Conservation (phyloP, 2,888 invertebrate species). For the Lordiphosa fenestrarum region DNA sequence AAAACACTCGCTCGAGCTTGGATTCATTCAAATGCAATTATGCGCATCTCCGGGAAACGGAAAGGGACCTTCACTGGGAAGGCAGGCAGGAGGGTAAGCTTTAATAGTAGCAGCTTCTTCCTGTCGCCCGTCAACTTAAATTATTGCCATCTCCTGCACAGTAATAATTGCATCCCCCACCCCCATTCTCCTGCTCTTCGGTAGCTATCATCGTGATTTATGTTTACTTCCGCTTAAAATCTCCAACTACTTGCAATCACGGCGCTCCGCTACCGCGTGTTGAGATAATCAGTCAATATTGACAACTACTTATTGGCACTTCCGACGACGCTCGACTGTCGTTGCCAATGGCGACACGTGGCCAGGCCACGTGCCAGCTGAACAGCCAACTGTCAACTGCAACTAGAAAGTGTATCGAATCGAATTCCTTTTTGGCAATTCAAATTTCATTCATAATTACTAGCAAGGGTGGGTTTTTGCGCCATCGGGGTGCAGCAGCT, state of each 20-base stretch:
- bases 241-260: conserved; percentile 65
- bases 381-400: conserved; percentile 27
- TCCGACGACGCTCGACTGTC: conserved; percentile 52
- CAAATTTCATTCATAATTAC: conserved; percentile 71
- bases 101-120: conserved; percentile 69
- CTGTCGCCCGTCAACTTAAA: conserved; percentile 57
- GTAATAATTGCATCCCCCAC: conserved; percentile 60
- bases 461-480: conserved; percentile 26
- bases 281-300: conserved; percentile 79
- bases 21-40: conserved; percentile 65
- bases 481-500: conserved; percentile 8
- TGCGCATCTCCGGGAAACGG: conserved; percentile 61
- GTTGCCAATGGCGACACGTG: conserved; percentile 39
- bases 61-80: background rate
- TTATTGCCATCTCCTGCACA: conserved; percentile 58
- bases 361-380: conserved; percentile 44
- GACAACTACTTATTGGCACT: conserved; percentile 79
- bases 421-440: conserved; percentile 52
- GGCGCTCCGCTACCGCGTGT: conserved; percentile 41
- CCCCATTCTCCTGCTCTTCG: background rate
- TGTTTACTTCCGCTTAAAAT: conserved; percentile 65
- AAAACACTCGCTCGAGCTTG: background rate
- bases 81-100: conserved; percentile 32
- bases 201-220: conserved; percentile 53
- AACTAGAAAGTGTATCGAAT: conserved; percentile 28